Base-by-base conservation (phyloP, 2,113 vertebrate species). In the Gallinago undulata region DNA sequence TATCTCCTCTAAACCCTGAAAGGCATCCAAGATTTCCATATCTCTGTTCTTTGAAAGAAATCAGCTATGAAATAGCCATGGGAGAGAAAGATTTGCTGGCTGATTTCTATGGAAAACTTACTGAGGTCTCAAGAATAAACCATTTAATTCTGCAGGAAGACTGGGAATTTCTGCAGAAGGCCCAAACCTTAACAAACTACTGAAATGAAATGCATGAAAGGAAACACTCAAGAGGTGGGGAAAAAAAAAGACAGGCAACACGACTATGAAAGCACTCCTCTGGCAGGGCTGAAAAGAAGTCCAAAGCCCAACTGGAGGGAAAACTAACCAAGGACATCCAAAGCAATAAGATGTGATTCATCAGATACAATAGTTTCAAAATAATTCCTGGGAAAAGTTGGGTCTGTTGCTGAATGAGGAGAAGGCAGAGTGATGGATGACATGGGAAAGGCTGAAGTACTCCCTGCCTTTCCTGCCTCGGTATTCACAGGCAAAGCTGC, bases 361-460 rank as follows among this genome's bases (percentile, higher is more conserved):
- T 47, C 3, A 78, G 25, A 30, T 37, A 33, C 0, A 0, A 28
- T 1, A 7, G 6, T 25, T 84, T 50, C n/a, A 63, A 30, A 56
- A 80, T 37, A 78, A 41, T 1, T 70, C 90, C 31, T 73, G 11
- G 18, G 23, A 39, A 13, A 73, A 84, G 6, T 2, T 56, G 21
- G 4, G 3, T n/a, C 59, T 86, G 27, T 21, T 70, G 41, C 56
- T 82, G 51, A 77, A 30, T 7, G 6, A 11, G 24, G 55, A 77
- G 11, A 23, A 0, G 3, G 27, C 11, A 53, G 9, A n/a, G 18
- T 9, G 17, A 21, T 0, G 0, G 53, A 24, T 56, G 12, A 27
- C n/a, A 45, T 1, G 8, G 43, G 37, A 50, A 84, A 74, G 15
- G 25, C 7, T 74, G 4, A 77, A 77, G 31, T 15, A 28, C 2